phyloP scores from a whole-genome alignment of 2,113 vertebrate genomes.

The Pygoscelis adeliae region DNA sequence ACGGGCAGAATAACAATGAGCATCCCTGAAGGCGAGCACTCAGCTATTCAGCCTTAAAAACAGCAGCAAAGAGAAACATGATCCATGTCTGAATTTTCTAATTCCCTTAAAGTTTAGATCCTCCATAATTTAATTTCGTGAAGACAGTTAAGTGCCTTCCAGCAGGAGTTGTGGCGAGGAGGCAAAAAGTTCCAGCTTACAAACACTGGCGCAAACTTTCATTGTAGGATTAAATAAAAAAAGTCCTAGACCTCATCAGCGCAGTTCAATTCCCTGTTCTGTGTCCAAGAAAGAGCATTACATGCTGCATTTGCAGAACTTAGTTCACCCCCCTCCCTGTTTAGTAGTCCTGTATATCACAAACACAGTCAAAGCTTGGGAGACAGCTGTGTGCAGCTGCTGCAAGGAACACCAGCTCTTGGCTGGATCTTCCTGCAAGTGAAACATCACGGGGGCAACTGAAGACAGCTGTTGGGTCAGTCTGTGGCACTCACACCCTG shows the following conservation, averaged over 20 bases:
- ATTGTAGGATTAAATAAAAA: not conserved
- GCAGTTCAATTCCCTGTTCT: not conserved
- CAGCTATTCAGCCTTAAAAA: not conserved
- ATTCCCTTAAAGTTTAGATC: not conserved
- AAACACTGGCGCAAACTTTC: not conserved
- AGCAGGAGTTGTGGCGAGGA: not conserved
- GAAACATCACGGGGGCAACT: not conserved
- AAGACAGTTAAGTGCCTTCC: not conserved
- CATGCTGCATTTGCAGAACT: not conserved
- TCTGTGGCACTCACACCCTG: not conserved
- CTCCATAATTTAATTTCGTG: not conserved
- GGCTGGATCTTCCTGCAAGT: not conserved
- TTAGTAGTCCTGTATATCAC: not conserved
- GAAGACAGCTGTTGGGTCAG: not conserved
- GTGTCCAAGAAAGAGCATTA: not conserved
- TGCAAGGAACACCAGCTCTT: not conserved
- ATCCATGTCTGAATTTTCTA: not conserved
- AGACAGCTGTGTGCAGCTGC: conserved; percentile 16
- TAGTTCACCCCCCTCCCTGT: rapidly evolving
- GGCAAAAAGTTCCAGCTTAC: not conserved
- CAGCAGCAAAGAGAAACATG: not conserved
- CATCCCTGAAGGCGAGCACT: not conserved
- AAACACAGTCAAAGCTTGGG: not conserved
- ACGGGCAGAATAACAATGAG: not conserved
- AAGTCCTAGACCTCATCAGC: not conserved